Conservation (phyloP, 2,113 vertebrate genomes). For the Electrona antarctica region DNA sequence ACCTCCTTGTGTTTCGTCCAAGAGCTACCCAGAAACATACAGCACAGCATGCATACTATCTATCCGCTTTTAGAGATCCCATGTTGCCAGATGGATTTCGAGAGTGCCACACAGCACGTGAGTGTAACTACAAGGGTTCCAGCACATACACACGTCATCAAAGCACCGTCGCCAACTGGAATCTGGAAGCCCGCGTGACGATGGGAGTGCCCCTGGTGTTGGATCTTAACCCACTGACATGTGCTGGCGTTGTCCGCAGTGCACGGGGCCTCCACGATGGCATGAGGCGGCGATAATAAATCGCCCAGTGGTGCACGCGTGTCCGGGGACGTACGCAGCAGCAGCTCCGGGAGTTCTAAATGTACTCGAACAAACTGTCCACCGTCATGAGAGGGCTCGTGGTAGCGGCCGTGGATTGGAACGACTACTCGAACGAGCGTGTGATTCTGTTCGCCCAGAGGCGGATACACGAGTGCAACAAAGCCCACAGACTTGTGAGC, state of each 20-base stretch:
- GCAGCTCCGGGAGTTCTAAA: conserved; percentile 80
- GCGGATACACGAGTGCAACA: conserved; percentile 78
- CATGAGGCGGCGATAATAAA: conserved; percentile 48
- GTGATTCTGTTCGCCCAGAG: conserved; percentile 45
- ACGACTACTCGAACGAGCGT: conserved; percentile 70
- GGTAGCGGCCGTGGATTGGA: conserved; percentile 89
- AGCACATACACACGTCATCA: conserved; percentile 76
- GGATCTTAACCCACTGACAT: conserved; percentile 76
- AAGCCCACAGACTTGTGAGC: conserved; percentile 81
- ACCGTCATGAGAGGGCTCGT: conserved; percentile 72
- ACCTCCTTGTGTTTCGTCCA: too few species aligned
- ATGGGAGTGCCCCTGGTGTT: conserved; percentile 38
- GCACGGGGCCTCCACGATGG: conserved; percentile 68
- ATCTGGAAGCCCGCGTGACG: conserved; percentile 68
- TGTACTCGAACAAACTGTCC: conserved; percentile 52
- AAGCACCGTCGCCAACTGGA: conserved; percentile 85
- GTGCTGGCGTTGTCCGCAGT: conserved; percentile 64
- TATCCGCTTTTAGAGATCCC: conserved; percentile 39
- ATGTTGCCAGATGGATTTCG: conserved; percentile 80
- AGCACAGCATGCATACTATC: neutral
- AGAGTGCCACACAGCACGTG: conserved; percentile 80
- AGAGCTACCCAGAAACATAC: neutral
- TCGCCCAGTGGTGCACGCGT: conserved; percentile 57
- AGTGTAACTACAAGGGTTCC: conserved; percentile 83
- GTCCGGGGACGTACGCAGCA: conserved; percentile 61